Evolutionary conservation across 2,888 invertebrate genomes (phyloP), one percentile per base, ranked within the genome.

Genomic region (Oscheius sp.): DNA sequence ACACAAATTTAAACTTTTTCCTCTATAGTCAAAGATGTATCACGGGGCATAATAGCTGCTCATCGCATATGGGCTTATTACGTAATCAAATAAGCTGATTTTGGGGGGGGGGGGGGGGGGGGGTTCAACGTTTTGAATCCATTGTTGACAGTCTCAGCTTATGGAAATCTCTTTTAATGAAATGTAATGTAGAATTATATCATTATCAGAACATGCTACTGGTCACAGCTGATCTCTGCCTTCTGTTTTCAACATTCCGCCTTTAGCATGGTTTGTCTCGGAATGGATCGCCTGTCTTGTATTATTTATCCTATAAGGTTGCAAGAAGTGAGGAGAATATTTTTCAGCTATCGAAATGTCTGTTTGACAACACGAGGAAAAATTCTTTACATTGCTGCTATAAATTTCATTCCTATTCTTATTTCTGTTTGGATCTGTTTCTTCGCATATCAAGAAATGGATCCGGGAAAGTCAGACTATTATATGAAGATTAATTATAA

Each of bases 191-290:
- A n/a, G n/a, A n/a, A n/a, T n/a, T n/a, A n/a, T n/a, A n/a, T n/a
- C n/a, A n/a, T n/a, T n/a, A n/a, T 54, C n/a, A 59, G 59, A 28
- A 12, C 59, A 2, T 59, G 59, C 20, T 59, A n/a, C 44, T 59
- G 44, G 59, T 12, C 44, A 5, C 59, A 59, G n/a, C 24, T 59
- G 41, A 14, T 59, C 9, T 44, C 59, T 1, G 38, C 41, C 5
- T 24, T 59, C 26, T 38, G 24, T 9, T 44, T 59, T 41, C 59
- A 44, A 24, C 41, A 59, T 4, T 38, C 59, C 1, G 28, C 44
- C n/a, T 17, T 44, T 17, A 41, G 8, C 17, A 59, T 59, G n/a
- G 6, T 59, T 17, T 24, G 41, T 28, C 44, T 59, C 9, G 59
- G 59, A 44, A 6, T 59, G 44, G 59, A 59, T 24, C n/a, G 59